Evolutionary conservation across 2,797 vertebrate genomes (phyloP).

Genomic region (Clamator glandarius): DNA sequence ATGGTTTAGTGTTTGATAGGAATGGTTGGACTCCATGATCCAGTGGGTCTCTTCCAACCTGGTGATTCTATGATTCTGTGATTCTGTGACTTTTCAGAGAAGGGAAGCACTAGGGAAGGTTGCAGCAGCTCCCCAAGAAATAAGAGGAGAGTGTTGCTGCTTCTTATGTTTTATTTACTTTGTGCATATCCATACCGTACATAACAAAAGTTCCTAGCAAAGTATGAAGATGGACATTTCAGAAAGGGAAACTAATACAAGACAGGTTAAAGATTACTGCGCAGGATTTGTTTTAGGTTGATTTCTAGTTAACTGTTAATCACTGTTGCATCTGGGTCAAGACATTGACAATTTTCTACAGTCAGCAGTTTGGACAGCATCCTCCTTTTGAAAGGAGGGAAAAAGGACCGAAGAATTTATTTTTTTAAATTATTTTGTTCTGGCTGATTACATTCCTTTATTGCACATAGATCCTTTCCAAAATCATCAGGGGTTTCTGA

Average conservation of each 20-base stretch:
- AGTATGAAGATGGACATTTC: background rate
- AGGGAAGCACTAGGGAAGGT: background rate
- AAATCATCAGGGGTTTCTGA: background rate
- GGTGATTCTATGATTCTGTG: too few species aligned
- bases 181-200: background rate
- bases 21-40: too few species aligned
- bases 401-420: too few species aligned
- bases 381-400: background rate
- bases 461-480: background rate
- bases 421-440: background rate
- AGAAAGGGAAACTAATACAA: background rate
- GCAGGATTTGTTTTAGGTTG: background rate
- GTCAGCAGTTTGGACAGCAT: constrained; percentile 40
- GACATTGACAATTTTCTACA: background rate
- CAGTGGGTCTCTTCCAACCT: too few species aligned
- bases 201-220: background rate
- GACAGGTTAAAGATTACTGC: background rate
- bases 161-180: constrained; percentile 4
- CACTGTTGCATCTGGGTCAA: constrained; percentile 31
- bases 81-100: background rate
- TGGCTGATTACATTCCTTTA: background rate
- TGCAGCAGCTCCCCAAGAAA: background rate
- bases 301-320: constrained; percentile 36
- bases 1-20: too few species aligned
- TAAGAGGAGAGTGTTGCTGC: background rate